These are phyloP conservation scores for Manis crassicaudata DNA, from an alignment of 2,797 vertebrate genomes.

Conservation along the genomic window DNA sequence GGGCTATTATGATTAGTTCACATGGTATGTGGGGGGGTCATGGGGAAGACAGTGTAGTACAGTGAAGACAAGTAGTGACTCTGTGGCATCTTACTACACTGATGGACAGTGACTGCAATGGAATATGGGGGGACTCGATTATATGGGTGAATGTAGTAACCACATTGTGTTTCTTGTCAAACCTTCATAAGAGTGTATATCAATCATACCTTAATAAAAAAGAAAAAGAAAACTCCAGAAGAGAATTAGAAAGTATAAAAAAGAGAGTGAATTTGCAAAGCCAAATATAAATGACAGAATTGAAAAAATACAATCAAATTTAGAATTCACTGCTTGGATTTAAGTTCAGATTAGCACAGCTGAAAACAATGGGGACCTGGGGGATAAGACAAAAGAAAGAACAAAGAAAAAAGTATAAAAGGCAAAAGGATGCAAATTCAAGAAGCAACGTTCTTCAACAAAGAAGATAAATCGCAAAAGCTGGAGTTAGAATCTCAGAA, in stretches of 20 bases:
- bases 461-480: not conserved
- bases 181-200: too few species aligned
- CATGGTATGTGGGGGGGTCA: too few species aligned
- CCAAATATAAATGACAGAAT: not conserved
- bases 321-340: not conserved
- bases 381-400: not conserved
- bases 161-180: too few species aligned
- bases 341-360: not conserved
- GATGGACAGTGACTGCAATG: too few species aligned
- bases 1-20: too few species aligned
- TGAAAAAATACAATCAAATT: not conserved
- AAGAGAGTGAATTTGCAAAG: not conserved
- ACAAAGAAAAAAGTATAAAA: not conserved
- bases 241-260: not conserved
- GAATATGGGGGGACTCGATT: too few species aligned
- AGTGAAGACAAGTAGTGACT: too few species aligned
- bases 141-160: too few species aligned
- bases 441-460: not conserved
- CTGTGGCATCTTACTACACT: too few species aligned
- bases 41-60: too few species aligned
- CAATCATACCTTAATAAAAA: too few species aligned
- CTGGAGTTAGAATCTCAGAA: not conserved
- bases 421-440: not conserved
- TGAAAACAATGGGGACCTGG: not conserved
- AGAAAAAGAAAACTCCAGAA: not conserved